Evolutionary conservation across 2,113 vertebrate genomes (phyloP), one percentile per base, ranked within the genome.

Genomic region (Mormoops blainvillei): DNA sequence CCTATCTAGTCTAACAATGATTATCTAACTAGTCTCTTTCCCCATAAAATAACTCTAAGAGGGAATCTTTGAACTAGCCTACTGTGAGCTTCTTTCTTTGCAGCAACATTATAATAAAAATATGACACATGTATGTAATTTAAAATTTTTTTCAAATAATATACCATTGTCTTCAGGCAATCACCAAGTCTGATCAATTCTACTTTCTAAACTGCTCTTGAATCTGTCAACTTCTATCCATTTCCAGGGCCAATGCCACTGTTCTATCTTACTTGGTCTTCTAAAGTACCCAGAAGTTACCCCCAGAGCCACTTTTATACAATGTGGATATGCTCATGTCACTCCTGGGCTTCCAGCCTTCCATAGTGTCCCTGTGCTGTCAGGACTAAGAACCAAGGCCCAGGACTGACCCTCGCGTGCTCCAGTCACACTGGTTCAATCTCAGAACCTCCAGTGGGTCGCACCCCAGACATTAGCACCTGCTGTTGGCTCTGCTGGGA

Each of bases 361-460:
- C 5, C 13, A 15, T 0, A 1, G 16, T 6, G 3, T 7, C 38
- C 61, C 78, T 26, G 7, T 18, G 19, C 6, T 16, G 3, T 9
- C 3, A 36, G 45, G 33, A 65, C 50, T 7, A 61, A 83, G 58
- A 36, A 48, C 50, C 68, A 63, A 31, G 50, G n/a, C 28, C 33
- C 19, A 0, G 19, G 3, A 52, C 11, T 3, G 52, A 36, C 52
- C 31, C 41, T 9, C 11, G 3, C 1, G 3, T 22, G 13, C 12
- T 20, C n/a, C 31, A 31, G 70, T 7, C 63, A 41, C 31, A 45
- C 15, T 12, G 7, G 43, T 28, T 31, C 56, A 33, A 45, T 18
- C 80, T 82, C 80, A 33, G 56, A 33, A 83, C 56, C 56, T 78
- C 33, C 6, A 41, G n/a, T 14, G 28, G 33, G 20, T 65, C 26